These are phyloP conservation scores for Tachyglossus aculeatus DNA, from an alignment of 2,797 vertebrate species.

Conservation along the genomic window DNA sequence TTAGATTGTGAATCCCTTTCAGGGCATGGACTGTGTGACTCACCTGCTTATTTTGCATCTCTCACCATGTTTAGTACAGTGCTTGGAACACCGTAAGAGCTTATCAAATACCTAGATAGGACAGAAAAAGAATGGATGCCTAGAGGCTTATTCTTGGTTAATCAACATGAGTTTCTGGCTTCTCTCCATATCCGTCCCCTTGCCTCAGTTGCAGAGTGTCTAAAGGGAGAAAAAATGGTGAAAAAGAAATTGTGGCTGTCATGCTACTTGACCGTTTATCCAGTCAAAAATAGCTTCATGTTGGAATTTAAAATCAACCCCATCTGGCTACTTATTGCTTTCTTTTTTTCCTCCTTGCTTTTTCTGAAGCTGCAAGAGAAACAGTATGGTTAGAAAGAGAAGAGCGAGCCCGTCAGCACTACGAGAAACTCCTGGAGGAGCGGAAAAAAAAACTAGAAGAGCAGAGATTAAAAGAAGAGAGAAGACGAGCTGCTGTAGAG, in stretches of 20 bases:
- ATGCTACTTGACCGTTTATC: too few species aligned
- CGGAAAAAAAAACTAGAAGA: slow-evolving; percentile 87
- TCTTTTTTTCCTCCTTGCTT: slow-evolving; percentile 30
- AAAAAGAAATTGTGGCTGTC: too few species aligned
- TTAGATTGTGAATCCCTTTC: not conserved
- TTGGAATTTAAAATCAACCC: not conserved
- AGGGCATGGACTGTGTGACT: not conserved
- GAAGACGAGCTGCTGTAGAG: slow-evolving; percentile 86
- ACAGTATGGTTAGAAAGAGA: slow-evolving; percentile 87
- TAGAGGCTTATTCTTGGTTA: too few species aligned
- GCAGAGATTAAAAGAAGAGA: slow-evolving; percentile 89
- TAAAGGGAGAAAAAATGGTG: too few species aligned
- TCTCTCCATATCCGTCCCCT: too few species aligned
- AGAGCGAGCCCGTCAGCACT: slow-evolving; percentile 86
- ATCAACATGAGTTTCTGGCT: too few species aligned
- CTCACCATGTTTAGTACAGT: not conserved
- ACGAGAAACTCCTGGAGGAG: slow-evolving; percentile 91
- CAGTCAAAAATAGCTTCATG: too few species aligned
- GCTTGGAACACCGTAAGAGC: too few species aligned
- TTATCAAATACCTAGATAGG: too few species aligned
- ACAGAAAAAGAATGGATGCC: too few species aligned
- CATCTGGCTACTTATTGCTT: not conserved
- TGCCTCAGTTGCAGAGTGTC: too few species aligned
- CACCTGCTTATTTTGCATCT: not conserved
- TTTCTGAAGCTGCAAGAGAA: slow-evolving; percentile 82